A percentile compares a stretch with the other conserved stretches of the same genome.
phyloP scores from a whole-genome alignment of 2,888 invertebrate species.

The Brachyptera risi region DNA sequence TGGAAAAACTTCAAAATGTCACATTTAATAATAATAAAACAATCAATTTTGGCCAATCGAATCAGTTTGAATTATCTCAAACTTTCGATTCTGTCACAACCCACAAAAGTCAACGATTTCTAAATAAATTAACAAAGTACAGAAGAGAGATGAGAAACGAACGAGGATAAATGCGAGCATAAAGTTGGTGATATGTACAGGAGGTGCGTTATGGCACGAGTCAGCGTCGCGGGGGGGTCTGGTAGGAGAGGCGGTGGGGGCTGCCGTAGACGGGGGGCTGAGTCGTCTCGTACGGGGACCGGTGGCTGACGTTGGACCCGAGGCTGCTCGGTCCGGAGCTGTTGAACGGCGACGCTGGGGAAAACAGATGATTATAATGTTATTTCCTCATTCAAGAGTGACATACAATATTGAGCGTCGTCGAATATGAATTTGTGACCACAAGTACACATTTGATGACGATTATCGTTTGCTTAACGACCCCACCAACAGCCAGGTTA shows the following conservation, averaged over 20 bases:
- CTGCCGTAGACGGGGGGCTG: conserved; percentile 15
- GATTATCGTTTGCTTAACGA: no score
- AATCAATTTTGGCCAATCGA: no score
- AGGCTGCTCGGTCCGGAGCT: background rate
- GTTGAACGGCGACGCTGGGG: background rate
- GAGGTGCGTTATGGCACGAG: no score
- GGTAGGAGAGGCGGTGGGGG: conserved; percentile 20
- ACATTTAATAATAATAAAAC: no score
- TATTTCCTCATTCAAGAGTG: background rate
- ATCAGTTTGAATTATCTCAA: no score
- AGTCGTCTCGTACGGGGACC: background rate
- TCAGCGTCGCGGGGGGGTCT: conserved; percentile 4
- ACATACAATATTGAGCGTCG: no score
- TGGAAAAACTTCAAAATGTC: no score
- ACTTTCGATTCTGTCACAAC: no score
- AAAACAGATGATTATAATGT: background rate
- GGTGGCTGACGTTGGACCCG: background rate
- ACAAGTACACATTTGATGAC: no score
- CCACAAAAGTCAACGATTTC: background rate
- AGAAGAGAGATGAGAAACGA: background rate
- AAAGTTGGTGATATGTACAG: background rate
- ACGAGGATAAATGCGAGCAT: background rate
- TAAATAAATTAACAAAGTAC: background rate
- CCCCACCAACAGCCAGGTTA: no score
- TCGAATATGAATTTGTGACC: background rate